Evolutionary conservation across 1,140 invertebrate species (phyloP), one percentile per base, ranked within the genome.

Genomic region (Drosophila simulans): DNA sequence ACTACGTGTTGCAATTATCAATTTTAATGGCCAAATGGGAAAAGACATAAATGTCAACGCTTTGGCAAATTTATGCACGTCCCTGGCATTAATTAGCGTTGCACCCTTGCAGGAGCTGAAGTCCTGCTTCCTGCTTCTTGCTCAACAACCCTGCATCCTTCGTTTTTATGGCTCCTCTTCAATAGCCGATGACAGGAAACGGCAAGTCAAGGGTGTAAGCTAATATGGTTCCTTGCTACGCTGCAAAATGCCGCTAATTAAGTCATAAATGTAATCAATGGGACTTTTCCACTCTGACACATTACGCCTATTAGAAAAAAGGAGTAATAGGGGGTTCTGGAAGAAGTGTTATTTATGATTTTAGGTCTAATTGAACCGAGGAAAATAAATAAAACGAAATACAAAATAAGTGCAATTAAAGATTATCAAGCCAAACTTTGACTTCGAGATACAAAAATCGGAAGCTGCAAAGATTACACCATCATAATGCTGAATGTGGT

Each of bases 11-110:
- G 71, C 83, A 88, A 80, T 80, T 88, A 88, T 84, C 80, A 89
- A 80, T 89, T 89, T 89, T 77, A 80, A 83, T 79, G 83, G 72
- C 66, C 46, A 39, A 70, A 27, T 55, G 43, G 43, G 43, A 74
- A 69, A 56, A 35, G 56, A 49, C 84, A 89, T 89, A 90, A 89
- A 89, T 80, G 84, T 89, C 84, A 89, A 63, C 73, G 80, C 72
- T 75, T 84, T 25, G 80, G 54, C 40, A 77, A 89, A 89, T 89
- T 89, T 89, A 89, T 89, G 85, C 84, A 88, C 84, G 84, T 89
- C 45, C 39, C 65, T n/a, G 64, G 77, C 74, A 84, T 90, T 89
- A 89, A 89, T 89, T 89, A 84, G 39, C 80, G 56, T 35, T 89
- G 84, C 84, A 89, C 71, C 69, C 43, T 40, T 68, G 74, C 77